These are phyloP conservation scores for Pseudorhiza aurosa DNA, from an alignment of 30 jellyfish, hydroid and myxozoan species.

Conservation along the genomic window DNA sequence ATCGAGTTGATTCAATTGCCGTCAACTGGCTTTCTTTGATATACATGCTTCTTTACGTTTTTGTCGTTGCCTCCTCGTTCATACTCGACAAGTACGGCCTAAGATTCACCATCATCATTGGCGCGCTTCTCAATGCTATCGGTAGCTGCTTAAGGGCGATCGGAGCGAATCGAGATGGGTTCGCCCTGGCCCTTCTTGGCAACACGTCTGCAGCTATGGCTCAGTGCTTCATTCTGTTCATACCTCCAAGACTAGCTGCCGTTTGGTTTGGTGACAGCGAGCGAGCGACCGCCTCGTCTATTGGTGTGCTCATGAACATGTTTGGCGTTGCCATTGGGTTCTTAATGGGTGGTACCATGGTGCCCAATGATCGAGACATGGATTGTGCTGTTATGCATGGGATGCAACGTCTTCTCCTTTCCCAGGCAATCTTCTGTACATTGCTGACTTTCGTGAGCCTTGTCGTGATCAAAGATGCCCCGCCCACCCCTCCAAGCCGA, in stretches of 20 bases:
- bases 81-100: conserved; percentile 83
- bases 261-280: conserved; percentile 95
- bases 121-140: conserved; percentile 82
- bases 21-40: conserved; percentile 90
- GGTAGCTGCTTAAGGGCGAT: conserved; percentile 87
- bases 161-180: conserved; percentile 91
- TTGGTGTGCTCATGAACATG: conserved; percentile 91
- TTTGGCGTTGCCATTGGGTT: conserved; percentile 94
- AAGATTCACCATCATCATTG: conserved; percentile 74
- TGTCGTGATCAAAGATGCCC: conserved; percentile 64
- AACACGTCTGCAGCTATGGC: conserved; percentile 91
- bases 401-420: conserved; percentile 57
- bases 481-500: conserved; percentile 90
- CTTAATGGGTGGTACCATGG: conserved; percentile 92
- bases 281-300: conserved; percentile 93
- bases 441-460: conserved; percentile 56
- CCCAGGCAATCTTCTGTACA: conserved; percentile 85
- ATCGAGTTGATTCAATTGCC: conserved; percentile 69
- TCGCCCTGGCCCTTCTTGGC: conserved; percentile 77
- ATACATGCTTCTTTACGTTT: conserved; percentile 76
- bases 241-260: conserved; percentile 95
- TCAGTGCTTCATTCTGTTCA: conserved; percentile 79
- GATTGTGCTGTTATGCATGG: conserved; percentile 67
- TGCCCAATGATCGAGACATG: conserved; percentile 70
- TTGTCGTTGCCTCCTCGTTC: conserved; percentile 72